Conservation (phyloP, 2,888 invertebrate species). For the Watsonalla binaria region DNA sequence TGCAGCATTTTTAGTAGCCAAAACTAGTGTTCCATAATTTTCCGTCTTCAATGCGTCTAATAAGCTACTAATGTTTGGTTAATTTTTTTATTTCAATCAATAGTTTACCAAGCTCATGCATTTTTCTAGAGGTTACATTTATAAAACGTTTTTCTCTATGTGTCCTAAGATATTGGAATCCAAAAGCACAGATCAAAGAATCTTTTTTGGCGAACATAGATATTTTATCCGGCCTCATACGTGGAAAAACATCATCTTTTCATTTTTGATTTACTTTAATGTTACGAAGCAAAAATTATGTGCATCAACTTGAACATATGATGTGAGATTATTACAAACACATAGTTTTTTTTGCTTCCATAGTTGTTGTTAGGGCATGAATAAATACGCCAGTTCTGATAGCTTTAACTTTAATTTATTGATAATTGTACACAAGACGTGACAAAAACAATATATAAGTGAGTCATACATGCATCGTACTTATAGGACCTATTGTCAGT, state of each 20-base stretch:
- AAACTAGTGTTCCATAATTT: background rate
- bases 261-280: constrained; percentile 1
- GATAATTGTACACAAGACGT: too few relatives aligned
- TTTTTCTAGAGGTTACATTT: constrained; percentile 5
- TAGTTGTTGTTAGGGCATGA: too few relatives aligned
- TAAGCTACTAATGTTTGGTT: constrained; percentile 1
- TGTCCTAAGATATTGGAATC: constrained; percentile 6
- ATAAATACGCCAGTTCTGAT: too few relatives aligned
- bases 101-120: constrained; percentile 2
- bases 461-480: too few relatives aligned
- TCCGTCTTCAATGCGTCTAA: background rate
- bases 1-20: constrained; percentile 9
- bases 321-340: background rate
- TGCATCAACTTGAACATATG: background rate
- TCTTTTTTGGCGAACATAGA: constrained; percentile 15
- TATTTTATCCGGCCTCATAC: constrained; percentile 9
- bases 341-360: background rate
- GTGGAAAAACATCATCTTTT: constrained; percentile 5
- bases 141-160: constrained; percentile 4
- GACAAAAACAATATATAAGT: too few relatives aligned
- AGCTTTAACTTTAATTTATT: too few relatives aligned
- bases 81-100: constrained; percentile 6
- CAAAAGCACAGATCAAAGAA: constrained; percentile 15
- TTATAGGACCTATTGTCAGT: too few relatives aligned
- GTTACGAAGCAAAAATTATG: background rate